A percentile compares a stretch with the other conserved stretches of the same genome.
These are phyloP conservation scores for Parotia lawesii DNA, from an alignment of 2,113 vertebrate species.

Conservation along the genomic window DNA sequence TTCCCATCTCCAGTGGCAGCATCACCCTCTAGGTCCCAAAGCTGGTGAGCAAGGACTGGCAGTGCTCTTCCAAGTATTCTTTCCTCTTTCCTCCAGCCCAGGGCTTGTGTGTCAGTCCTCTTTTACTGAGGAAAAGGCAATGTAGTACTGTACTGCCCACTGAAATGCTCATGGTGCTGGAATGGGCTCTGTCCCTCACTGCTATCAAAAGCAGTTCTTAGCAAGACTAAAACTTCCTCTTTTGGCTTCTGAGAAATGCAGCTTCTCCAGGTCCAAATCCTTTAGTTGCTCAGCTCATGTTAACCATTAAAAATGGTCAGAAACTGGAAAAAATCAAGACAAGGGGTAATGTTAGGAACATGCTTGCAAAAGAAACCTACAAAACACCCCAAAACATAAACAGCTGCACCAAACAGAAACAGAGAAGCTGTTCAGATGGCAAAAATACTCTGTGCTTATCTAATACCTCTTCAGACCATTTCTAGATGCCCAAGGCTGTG, in stretches of 20 bases:
- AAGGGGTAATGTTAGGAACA: neutral
- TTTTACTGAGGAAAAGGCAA: neutral
- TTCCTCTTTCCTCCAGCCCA: neutral
- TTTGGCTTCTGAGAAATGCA: neutral
- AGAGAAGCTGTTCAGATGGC: neutral
- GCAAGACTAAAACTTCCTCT: neutral
- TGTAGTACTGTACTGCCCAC: neutral
- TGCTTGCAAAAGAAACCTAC: neutral
- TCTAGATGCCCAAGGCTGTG: neutral
- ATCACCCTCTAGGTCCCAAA: neutral
- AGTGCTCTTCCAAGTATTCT: neutral
- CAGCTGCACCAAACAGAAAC: neutral
- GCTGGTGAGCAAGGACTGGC: neutral
- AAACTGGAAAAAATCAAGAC: neutral
- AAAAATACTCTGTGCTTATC: neutral
- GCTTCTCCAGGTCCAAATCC: neutral
- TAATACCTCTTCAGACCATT: neutral
- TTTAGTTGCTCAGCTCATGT: neutral
- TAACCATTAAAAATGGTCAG: neutral
- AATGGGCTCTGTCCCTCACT: neutral
- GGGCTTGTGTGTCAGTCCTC: fast-evolving
- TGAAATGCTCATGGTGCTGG: neutral
- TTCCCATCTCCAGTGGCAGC: neutral
- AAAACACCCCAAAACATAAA: neutral
- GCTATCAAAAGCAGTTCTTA: neutral